Evolutionary conservation across 2,797 vertebrate genomes (phyloP).

Genomic region (Luscinia luscinia): DNA sequence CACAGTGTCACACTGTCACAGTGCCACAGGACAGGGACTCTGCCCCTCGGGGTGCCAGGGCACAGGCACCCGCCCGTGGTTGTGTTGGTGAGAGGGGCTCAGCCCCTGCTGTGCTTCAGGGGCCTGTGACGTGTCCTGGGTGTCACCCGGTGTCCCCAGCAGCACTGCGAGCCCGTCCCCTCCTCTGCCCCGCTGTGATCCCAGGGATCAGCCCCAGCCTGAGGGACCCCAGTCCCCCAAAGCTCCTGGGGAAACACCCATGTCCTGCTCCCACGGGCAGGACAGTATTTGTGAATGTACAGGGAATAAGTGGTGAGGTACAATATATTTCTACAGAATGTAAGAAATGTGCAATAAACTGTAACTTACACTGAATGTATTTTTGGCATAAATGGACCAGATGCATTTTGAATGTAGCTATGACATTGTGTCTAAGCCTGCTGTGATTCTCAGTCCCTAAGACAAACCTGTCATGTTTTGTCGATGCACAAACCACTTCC

Average conservation of each 20-base stretch:
- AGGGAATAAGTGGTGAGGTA: background rate
- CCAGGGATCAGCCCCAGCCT: background rate
- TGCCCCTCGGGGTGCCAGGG: too few relatives aligned
- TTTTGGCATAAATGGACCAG: constrained; percentile 20
- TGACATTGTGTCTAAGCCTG: constrained; percentile 44
- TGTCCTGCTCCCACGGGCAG: background rate
- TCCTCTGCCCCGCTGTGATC: background rate
- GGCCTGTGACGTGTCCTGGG: background rate
- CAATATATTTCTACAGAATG: constrained; percentile 34
- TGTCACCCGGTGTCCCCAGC: background rate
- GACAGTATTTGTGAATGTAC: background rate
- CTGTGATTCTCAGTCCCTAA: constrained; percentile 31
- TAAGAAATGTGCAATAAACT: constrained; percentile 66
- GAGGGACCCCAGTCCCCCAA: background rate
- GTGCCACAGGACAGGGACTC: too few relatives aligned
- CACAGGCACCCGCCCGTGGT: rapidly evolving
- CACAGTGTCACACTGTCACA: too few relatives aligned
- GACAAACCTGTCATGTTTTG: constrained; percentile 30
- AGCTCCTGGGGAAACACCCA: background rate
- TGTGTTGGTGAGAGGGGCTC: rapidly evolving
- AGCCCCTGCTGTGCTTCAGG: rapidly evolving
- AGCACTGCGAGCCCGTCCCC: background rate
- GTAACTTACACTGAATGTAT: constrained; percentile 52
- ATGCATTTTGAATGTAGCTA: constrained; percentile 46
- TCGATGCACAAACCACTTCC: constrained; percentile 20